Conservation (phyloP, 2,888 invertebrate genomes). For the Drosophila testacea region DNA sequence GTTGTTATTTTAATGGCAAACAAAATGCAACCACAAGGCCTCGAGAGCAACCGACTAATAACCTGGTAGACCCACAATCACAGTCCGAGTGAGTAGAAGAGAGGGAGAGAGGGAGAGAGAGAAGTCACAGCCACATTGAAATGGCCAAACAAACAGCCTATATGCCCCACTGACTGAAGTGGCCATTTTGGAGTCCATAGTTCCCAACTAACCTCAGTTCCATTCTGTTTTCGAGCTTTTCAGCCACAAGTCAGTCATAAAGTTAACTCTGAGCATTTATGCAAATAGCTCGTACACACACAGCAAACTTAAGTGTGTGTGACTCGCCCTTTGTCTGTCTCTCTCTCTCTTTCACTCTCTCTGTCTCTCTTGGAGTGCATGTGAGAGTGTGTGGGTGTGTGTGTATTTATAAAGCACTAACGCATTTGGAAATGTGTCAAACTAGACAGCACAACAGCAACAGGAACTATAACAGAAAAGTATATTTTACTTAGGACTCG, state of each 20-base stretch:
- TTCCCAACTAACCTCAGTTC: slow-evolving; percentile 13
- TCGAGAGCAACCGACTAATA: slow-evolving; percentile 51
- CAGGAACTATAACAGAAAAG: slow-evolving; percentile 1
- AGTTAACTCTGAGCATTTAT: slow-evolving; percentile 65
- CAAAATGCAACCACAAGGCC: slow-evolving; percentile 55
- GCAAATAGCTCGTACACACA: slow-evolving; percentile 50
- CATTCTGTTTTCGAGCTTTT: slow-evolving; percentile 18
- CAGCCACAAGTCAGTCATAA: slow-evolving; percentile 67
- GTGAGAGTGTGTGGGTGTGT: not conserved
- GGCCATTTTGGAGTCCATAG: slow-evolving; percentile 18
- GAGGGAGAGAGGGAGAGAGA: not conserved
- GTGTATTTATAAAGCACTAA: slow-evolving; percentile 26
- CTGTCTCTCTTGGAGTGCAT: not conserved
- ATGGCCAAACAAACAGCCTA: slow-evolving; percentile 39
- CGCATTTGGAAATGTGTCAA: slow-evolving; percentile 42
- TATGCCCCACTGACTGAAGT: slow-evolving; percentile 2
- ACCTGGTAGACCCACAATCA: slow-evolving; percentile 39
- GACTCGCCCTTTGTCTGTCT: not conserved
- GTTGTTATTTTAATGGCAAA: slow-evolving; percentile 61
- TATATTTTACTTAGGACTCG: too few relatives aligned
- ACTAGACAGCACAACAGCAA: slow-evolving; percentile 30
- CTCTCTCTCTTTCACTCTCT: not conserved
- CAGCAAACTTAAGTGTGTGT: slow-evolving; percentile 16
- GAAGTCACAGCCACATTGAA: slow-evolving; percentile 3
- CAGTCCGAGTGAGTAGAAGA: slow-evolving; percentile 4